These are phyloP conservation scores for Xanthorhoe spadicearia DNA, from an alignment of 2,888 invertebrate genomes.

Conservation along the genomic window DNA sequence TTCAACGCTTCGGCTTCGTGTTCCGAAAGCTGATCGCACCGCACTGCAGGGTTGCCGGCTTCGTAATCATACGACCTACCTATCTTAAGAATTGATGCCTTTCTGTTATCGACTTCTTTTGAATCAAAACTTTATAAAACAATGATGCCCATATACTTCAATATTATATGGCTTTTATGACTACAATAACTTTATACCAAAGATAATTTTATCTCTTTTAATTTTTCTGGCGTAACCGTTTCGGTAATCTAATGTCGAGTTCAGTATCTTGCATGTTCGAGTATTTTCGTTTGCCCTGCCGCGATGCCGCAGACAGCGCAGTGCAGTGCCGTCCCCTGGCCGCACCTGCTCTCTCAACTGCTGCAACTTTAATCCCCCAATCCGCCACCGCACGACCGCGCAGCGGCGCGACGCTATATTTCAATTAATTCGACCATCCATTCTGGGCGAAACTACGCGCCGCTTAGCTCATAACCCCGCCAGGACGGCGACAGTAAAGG, in stretches of 20 bases:
- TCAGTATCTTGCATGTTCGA: not conserved
- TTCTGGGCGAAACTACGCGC: constrained; percentile 70
- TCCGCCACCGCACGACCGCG: constrained; percentile 75
- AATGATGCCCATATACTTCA: too few species aligned
- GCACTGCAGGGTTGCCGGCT: constrained; percentile 55
- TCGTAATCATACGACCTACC: constrained; percentile 17
- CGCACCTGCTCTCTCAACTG: constrained; percentile 71
- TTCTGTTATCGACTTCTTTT: constrained; percentile 1
- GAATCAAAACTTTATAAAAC: not conserved
- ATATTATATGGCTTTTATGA: too few species aligned
- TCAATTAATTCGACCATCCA: constrained; percentile 82
- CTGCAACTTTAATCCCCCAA: constrained; percentile 81
- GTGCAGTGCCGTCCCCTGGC: constrained; percentile 54
- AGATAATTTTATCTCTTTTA: too few species aligned
- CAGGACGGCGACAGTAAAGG: constrained; percentile 40
- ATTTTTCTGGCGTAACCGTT: too few species aligned
- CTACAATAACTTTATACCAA: too few species aligned
- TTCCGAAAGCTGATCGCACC: constrained; percentile 70
- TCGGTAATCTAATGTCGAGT: not conserved
- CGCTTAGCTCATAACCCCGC: constrained; percentile 69
- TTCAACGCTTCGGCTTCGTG: constrained; percentile 79
- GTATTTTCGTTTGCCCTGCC: constrained; percentile 22
- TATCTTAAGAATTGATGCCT: constrained; percentile 7
- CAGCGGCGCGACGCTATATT: constrained; percentile 78
- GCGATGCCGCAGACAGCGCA: constrained; percentile 50